These are phyloP conservation scores for Burhinus bistriatus DNA, from an alignment of 2,113 vertebrate species.

Conservation along the genomic window DNA sequence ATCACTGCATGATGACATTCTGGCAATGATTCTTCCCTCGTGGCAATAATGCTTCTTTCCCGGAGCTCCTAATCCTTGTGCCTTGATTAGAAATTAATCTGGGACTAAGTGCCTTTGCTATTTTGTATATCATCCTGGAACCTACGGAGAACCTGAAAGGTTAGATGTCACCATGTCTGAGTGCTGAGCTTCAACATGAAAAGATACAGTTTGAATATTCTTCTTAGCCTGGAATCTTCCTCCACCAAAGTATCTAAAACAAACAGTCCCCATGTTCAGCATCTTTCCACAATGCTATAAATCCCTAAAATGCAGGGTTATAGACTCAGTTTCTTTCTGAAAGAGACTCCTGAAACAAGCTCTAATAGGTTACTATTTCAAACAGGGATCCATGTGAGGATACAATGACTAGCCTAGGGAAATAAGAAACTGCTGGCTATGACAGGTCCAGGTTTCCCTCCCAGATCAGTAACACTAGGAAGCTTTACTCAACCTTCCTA, in stretches of 20 bases:
- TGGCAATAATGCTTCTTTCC: background rate
- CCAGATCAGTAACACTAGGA: background rate
- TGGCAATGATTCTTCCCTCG: background rate
- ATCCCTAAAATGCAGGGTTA: background rate
- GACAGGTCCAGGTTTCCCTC: background rate
- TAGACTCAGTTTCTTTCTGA: background rate
- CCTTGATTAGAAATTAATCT: background rate
- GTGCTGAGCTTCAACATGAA: background rate
- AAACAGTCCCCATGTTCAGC: background rate
- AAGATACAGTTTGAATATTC: background rate
- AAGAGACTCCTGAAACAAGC: background rate
- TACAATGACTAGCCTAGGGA: background rate
- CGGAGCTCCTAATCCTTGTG: background rate
- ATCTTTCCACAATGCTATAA: background rate
- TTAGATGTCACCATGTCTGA: background rate
- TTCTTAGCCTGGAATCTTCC: background rate
- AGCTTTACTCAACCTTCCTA: background rate
- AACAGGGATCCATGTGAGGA: background rate
- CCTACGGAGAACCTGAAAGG: background rate
- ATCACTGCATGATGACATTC: background rate
- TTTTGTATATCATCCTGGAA: background rate
- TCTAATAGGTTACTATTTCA: background rate
- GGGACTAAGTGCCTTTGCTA: background rate
- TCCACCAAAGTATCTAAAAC: background rate
- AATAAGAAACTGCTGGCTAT: background rate